Conservation (phyloP, 1,140 invertebrate genomes). For the Drosophila nebulosa region DNA sequence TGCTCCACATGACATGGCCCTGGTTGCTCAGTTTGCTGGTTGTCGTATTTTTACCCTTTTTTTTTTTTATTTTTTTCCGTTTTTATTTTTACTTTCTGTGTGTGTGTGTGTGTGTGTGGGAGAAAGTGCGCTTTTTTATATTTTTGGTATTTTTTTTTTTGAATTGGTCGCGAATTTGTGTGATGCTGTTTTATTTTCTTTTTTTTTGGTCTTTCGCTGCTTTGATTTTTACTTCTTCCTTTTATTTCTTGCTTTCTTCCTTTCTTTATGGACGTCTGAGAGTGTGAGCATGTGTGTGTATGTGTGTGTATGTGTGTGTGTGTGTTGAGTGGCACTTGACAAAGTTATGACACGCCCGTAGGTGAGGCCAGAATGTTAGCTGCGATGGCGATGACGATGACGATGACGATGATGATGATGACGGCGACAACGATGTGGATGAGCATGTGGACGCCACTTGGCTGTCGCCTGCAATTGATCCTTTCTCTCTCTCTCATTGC, state of each 20-base stretch:
- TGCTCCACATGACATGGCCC: slow-evolving; percentile 35
- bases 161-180: slow-evolving; percentile 36
- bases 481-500: background rate
- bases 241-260: background rate
- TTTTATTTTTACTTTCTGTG: background rate
- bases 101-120: background rate
- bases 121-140: background rate
- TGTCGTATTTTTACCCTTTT: slow-evolving; percentile 20
- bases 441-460: slow-evolving; percentile 9
- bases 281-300: slow-evolving; percentile 12
- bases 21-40: slow-evolving; percentile 33
- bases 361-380: slow-evolving; percentile 35
- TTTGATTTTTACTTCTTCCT: slow-evolving; percentile 39
- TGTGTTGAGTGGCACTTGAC: slow-evolving; percentile 45
- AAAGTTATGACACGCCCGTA: slow-evolving; percentile 50
- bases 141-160: slow-evolving; percentile 13
- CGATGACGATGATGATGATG: slow-evolving; percentile 18
- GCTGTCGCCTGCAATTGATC: slow-evolving; percentile 21
- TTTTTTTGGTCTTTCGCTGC: slow-evolving; percentile 15
- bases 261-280: slow-evolving; percentile 3
- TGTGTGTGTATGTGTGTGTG: slow-evolving; percentile 13
- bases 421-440: slow-evolving; percentile 2
- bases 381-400: slow-evolving; percentile 3
- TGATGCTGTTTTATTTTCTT: background rate
- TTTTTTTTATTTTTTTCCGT: background rate